phyloP scores from a whole-genome alignment of 2,113 vertebrate species.

The Oryzias curvinotus region DNA sequence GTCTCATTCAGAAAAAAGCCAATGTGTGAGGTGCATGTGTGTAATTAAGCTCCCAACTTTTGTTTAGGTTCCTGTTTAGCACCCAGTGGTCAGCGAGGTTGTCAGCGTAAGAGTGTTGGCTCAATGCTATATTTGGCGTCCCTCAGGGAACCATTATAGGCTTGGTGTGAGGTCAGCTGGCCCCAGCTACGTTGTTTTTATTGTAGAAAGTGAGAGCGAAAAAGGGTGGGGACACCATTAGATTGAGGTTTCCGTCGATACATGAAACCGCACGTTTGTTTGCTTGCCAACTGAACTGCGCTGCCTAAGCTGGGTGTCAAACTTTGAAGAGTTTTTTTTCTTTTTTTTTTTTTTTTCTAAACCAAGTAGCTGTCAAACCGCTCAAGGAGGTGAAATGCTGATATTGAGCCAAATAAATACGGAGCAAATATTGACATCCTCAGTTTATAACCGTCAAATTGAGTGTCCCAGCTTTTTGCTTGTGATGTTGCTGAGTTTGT shows the following conservation, averaged over 20 bases:
- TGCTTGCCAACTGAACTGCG: not conserved
- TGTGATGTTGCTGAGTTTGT: not conserved
- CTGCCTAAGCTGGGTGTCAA: not conserved
- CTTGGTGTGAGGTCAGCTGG: conserved; percentile 42
- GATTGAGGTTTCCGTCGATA: not conserved
- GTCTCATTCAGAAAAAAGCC: conserved; percentile 25
- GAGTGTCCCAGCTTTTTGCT: conserved; percentile 11
- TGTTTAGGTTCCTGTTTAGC: conserved; percentile 16
- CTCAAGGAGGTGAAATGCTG: not conserved
- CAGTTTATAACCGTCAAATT: conserved; percentile 31
- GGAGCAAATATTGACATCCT: conserved; percentile 22
- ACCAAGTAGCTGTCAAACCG: not conserved
- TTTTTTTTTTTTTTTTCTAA: not conserved
- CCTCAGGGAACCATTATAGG: conserved; percentile 54
- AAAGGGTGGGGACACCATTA: not conserved
- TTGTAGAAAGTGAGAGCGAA: not conserved
- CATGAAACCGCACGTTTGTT: not conserved
- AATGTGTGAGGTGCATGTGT: conserved; percentile 3
- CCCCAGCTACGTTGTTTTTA: conserved; percentile 11
- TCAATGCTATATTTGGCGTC: conserved; percentile 54
- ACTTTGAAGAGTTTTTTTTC: conserved; percentile 1
- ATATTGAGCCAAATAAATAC: not conserved
- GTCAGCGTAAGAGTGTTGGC: conserved; percentile 23
- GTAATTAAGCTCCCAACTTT: not conserved
- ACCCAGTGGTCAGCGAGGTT: not conserved